phyloP scores from a whole-genome alignment of 2,113 vertebrate genomes.

The Jacana jacana region DNA sequence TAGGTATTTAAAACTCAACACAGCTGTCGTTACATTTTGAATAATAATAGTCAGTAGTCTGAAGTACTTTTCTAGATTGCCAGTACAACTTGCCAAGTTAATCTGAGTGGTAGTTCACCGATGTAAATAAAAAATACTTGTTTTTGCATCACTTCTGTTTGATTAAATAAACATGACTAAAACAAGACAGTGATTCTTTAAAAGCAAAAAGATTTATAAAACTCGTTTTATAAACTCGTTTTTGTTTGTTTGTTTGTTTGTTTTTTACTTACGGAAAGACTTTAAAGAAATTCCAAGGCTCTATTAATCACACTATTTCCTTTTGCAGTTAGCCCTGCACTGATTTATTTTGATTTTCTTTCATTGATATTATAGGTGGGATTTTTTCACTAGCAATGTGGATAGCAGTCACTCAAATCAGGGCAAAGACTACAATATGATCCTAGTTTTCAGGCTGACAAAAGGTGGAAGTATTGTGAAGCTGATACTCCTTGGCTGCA shows the following conservation, averaged over 20 bases:
- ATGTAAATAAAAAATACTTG: neutral
- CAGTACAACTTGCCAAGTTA: neutral
- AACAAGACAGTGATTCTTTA: neutral
- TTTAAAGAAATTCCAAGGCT: neutral
- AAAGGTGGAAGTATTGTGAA: neutral
- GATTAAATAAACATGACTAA: neutral
- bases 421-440: neutral
- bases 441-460: neutral
- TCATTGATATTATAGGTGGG: neutral
- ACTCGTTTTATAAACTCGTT: too few relatives aligned
- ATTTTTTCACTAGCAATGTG: neutral
- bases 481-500: neutral
- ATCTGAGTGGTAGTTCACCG: neutral
- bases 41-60: neutral
- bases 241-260: too few relatives aligned
- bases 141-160: neutral
- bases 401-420: neutral
- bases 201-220: neutral
- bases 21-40: neutral
- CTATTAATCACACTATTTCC: neutral
- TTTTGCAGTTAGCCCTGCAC: neutral
- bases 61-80: neutral
- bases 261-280: too few relatives aligned
- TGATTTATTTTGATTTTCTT: neutral
- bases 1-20: neutral